Evolutionary conservation across 2,888 invertebrate genomes (phyloP).

Genomic region (Diaprepes abbreviatus): DNA sequence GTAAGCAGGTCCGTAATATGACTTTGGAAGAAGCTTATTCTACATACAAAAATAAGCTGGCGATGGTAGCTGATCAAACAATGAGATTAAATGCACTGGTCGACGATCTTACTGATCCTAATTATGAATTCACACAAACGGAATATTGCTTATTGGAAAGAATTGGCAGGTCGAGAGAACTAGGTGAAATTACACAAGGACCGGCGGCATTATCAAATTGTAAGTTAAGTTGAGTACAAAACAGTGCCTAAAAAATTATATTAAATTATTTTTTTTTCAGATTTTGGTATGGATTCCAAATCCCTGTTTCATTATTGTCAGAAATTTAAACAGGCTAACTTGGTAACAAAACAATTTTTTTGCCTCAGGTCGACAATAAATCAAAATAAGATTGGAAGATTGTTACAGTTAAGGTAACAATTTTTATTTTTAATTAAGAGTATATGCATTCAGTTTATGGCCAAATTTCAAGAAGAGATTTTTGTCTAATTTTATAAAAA

Average conservation of each 20-base stretch:
- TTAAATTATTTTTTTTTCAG: slow-evolving; percentile 35
- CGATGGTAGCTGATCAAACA: slow-evolving; percentile 79
- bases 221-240: slow-evolving; percentile 1
- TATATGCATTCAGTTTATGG: too few species aligned
- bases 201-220: slow-evolving; percentile 19
- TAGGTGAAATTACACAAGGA: slow-evolving; percentile 70
- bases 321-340: slow-evolving; percentile 70
- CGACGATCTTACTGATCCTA: slow-evolving; percentile 68
- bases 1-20: slow-evolving; percentile 65
- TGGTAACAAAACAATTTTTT: slow-evolving; percentile 76
- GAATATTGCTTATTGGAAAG: slow-evolving; percentile 82
- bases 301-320: slow-evolving; percentile 76
- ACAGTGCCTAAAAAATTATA: too few species aligned
- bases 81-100: slow-evolving; percentile 73
- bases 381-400: slow-evolving; percentile 66
- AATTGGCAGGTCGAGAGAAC: slow-evolving; percentile 78
- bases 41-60: slow-evolving; percentile 73
- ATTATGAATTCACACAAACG: slow-evolving; percentile 69
- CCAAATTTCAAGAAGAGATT: too few species aligned
- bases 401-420: slow-evolving; percentile 71
- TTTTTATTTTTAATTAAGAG: too few species aligned
- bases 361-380: slow-evolving; percentile 68
- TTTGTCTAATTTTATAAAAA: too few species aligned
- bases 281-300: slow-evolving; percentile 74
- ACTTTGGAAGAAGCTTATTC: slow-evolving; percentile 66